Conservation (phyloP, 2,888 invertebrate species). For the Caenorhabditis afra region DNA sequence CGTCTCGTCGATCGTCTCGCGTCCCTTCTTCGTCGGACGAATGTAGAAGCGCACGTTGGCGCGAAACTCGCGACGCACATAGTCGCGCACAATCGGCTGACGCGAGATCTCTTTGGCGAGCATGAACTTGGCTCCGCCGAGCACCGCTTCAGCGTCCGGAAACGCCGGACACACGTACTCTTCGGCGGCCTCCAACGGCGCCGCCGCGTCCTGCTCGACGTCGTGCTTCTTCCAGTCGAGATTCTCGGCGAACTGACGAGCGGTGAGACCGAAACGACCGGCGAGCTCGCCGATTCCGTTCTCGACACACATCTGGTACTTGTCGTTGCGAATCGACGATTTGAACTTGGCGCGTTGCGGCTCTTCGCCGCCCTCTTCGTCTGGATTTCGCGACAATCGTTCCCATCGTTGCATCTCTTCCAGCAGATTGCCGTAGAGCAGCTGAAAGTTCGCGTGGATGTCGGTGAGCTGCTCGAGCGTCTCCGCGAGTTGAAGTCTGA, state of each 20-base stretch:
- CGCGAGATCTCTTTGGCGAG: constrained; percentile 93
- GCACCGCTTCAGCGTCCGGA: constrained; percentile 87
- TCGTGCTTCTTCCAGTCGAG: constrained; percentile 82
- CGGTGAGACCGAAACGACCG: constrained; percentile 92
- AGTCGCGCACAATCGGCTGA: constrained; percentile 86
- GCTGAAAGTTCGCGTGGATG: constrained; percentile 90
- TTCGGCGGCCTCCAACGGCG: constrained; percentile 60
- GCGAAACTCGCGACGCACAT: constrained; percentile 81
- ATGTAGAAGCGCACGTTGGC: constrained; percentile 90
- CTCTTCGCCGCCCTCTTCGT: constrained; percentile 36
- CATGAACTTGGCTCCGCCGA: constrained; percentile 94
- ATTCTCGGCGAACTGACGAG: constrained; percentile 96
- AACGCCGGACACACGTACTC: constrained; percentile 81
- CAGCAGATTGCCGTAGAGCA: constrained; percentile 87
- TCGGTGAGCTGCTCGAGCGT: constrained; percentile 94
- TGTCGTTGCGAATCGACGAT: constrained; percentile 66
- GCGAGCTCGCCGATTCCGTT: constrained; percentile 74
- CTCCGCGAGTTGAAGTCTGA: constrained; percentile 86
- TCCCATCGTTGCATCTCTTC: constrained; percentile 81
- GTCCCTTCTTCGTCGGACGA: constrained; percentile 90
- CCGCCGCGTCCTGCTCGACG: constrained; percentile 59
- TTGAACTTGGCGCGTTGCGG: constrained; percentile 61
- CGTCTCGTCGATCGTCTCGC: constrained; percentile 95
- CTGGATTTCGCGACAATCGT: constrained; percentile 22
- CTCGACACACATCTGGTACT: constrained; percentile 73